Conservation (phyloP, 2,797 vertebrate species). For the Sebastes minor region DNA sequence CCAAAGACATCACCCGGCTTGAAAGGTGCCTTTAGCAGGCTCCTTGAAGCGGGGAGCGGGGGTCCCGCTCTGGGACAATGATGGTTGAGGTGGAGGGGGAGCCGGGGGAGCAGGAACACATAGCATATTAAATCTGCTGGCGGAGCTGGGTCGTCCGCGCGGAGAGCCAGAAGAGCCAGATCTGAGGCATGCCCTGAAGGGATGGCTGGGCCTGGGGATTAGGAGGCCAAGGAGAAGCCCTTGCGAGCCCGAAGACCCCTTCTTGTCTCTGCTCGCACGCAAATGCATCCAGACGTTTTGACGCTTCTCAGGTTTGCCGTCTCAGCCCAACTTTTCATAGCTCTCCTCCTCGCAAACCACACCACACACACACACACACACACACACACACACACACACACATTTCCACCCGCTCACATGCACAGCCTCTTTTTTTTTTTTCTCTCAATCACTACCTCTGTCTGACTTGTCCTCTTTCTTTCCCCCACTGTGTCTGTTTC, state of each 20-base stretch:
- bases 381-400: conserved; percentile 6
- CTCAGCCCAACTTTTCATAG: conserved; percentile 86
- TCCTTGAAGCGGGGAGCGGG: conserved; percentile 90
- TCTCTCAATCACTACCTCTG: conserved; percentile 64
- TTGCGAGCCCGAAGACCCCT: conserved; percentile 89
- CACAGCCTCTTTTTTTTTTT: conserved; percentile 22
- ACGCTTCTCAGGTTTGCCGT: conserved; percentile 89
- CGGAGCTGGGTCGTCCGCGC: conserved; percentile 82
- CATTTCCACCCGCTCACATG: conserved; percentile 36
- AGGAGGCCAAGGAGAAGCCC: conserved; percentile 93
- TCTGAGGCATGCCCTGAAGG: conserved; percentile 99
- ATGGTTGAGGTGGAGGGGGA: conserved; percentile 90
- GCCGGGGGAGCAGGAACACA: conserved; percentile 92
- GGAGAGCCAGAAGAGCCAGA: conserved; percentile 85
- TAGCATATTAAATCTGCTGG: conserved; percentile 98
- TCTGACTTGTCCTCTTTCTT: conserved; percentile 73
- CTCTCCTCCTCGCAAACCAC: conserved; percentile 75
- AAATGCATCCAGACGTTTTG: conserved; percentile 95
- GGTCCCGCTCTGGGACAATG: conserved; percentile 82
- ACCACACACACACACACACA: conserved; percentile 27
- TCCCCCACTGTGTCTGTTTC: conserved; percentile 74
- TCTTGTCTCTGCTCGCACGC: conserved; percentile 95
- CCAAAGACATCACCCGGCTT: conserved; percentile 81
- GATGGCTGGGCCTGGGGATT: conserved; percentile 99
- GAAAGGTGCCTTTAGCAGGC: conserved; percentile 89